These are phyloP conservation scores for Scleropages formosus DNA, from an alignment of 2,797 vertebrate species.

Conservation along the genomic window DNA sequence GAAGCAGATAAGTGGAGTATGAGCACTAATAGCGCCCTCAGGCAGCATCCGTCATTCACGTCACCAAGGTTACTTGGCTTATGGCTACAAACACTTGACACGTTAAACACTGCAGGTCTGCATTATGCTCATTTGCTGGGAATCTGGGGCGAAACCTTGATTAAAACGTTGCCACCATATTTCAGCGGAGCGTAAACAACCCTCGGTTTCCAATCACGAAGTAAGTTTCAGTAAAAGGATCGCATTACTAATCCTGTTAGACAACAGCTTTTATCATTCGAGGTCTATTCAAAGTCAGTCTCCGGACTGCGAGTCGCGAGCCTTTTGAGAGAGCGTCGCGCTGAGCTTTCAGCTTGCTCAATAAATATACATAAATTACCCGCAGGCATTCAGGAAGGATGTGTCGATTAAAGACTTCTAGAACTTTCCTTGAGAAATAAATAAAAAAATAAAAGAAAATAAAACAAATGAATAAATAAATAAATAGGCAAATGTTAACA, in stretches of 20 bases:
- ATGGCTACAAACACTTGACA: too few relatives aligned
- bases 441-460: constrained; percentile 50
- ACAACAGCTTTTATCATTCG: not conserved
- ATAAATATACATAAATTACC: constrained; percentile 21
- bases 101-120: too few relatives aligned
- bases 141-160: too few relatives aligned
- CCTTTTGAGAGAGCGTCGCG: not conserved
- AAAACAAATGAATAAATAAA: constrained; percentile 53
- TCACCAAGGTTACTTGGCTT: too few relatives aligned
- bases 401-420: constrained; percentile 11
- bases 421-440: constrained; percentile 21
- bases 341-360: not conserved
- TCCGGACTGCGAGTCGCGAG: not conserved
- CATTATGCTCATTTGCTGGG: too few relatives aligned
- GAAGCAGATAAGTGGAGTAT: too few relatives aligned
- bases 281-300: not conserved
- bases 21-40: too few relatives aligned
- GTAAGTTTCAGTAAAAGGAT: not conserved
- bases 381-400: constrained; percentile 14
- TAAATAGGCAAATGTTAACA: constrained; percentile 50
- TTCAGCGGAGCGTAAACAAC: too few relatives aligned
- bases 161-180: too few relatives aligned
- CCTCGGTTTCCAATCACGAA: not conserved
- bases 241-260: not conserved
- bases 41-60: too few relatives aligned